These are phyloP conservation scores for Drosophila phalerata DNA, from an alignment of 2,888 invertebrate species.

Conservation along the genomic window DNA sequence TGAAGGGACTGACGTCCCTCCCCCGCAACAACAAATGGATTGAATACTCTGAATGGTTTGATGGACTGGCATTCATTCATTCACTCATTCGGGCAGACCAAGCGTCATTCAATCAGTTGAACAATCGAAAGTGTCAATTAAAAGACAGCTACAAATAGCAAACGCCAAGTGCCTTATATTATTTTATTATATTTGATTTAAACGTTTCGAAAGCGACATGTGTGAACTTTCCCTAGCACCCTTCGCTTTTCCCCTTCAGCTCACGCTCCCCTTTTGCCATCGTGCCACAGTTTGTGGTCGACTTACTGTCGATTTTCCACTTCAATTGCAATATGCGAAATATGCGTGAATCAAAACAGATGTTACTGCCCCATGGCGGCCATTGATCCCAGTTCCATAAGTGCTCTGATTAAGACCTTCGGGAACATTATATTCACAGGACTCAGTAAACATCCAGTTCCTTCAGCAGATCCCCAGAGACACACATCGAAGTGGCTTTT, in stretches of 20 bases:
- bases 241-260: background rate
- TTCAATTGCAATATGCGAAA: slow-evolving; percentile 55
- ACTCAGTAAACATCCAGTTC: slow-evolving; percentile 54
- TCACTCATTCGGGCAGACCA: slow-evolving; percentile 22
- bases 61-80: slow-evolving; percentile 53
- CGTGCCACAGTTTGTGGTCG: slow-evolving; percentile 56
- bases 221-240: slow-evolving; percentile 41
- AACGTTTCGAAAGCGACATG: slow-evolving; percentile 62
- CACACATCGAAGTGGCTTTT: slow-evolving; percentile 18
- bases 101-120: slow-evolving; percentile 44
- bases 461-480: slow-evolving; percentile 42
- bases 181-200: slow-evolving; percentile 76
- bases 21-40: slow-evolving; percentile 26
- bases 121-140: slow-evolving; percentile 83
- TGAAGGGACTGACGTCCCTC: slow-evolving; percentile 19
- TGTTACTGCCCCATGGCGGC: slow-evolving; percentile 58
- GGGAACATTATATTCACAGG: slow-evolving; percentile 38
- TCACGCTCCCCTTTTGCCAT: background rate
- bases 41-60: slow-evolving; percentile 42
- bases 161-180: slow-evolving; percentile 56
- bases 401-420: slow-evolving; percentile 63
- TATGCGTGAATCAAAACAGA: slow-evolving; percentile 68
- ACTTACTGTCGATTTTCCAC: slow-evolving; percentile 44
- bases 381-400: slow-evolving; percentile 64
- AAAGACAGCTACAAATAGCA: slow-evolving; percentile 56